These are phyloP conservation scores for Drosophila suzukii DNA, from an alignment of 1,140 invertebrate genomes.

Conservation along the genomic window DNA sequence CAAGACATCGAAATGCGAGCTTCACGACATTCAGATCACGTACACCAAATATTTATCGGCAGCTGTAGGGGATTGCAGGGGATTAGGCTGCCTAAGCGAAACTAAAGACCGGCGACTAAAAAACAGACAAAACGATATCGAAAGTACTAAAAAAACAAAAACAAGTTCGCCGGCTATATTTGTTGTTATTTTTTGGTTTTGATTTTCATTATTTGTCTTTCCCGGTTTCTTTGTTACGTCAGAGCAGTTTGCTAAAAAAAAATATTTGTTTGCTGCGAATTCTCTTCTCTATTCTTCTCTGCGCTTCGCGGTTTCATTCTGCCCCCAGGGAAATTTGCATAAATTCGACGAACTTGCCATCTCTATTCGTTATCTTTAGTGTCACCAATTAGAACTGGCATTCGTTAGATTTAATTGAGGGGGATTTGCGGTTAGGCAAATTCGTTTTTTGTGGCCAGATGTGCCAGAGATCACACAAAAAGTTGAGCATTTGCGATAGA, in stretches of 20 bases:
- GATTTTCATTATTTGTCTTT: constrained; percentile 25
- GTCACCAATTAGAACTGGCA: constrained; percentile 26
- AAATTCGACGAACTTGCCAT: constrained; percentile 24
- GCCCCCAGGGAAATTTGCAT: constrained; percentile 42
- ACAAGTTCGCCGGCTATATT: constrained; percentile 47
- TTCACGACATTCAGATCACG: constrained; percentile 32
- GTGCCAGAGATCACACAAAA: constrained; percentile 4
- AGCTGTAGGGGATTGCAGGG: constrained; percentile 50
- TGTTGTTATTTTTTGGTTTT: constrained; percentile 29
- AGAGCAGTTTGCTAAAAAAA: constrained; percentile 23
- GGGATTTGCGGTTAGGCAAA: constrained; percentile 10
- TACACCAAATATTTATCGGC: constrained; percentile 40
- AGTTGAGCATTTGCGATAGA: neutral
- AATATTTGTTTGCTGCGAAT: constrained; percentile 36
- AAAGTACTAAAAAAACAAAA: constrained; percentile 17
- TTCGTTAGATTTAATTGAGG: constrained; percentile 21
- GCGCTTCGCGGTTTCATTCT: constrained; percentile 7
- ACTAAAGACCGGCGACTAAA: constrained; percentile 33
- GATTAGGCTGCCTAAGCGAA: constrained; percentile 28
- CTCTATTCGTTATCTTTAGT: constrained; percentile 20
- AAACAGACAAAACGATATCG: constrained; percentile 34
- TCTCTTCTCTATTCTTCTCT: constrained; percentile 16
- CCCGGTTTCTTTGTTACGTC: constrained; percentile 47
- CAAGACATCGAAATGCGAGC: constrained; percentile 19
- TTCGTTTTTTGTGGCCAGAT: constrained; percentile 10